Evolutionary conservation across 2,797 vertebrate genomes (phyloP).

Genomic region (Pristis pectinata): DNA sequence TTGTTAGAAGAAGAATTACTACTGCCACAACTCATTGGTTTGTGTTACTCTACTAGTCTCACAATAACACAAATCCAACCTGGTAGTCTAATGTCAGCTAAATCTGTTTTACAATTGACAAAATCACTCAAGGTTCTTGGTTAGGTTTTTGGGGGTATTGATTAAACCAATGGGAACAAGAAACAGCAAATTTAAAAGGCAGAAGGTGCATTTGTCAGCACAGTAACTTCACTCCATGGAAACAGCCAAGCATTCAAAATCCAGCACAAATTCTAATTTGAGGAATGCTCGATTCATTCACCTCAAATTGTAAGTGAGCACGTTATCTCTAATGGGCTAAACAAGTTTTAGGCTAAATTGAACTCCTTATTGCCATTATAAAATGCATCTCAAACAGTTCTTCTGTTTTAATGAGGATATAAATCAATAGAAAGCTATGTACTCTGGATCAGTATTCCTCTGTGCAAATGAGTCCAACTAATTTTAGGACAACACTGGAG

Average conservation of each 20-base stretch:
- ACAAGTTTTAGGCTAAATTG: neutral
- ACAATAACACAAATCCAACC: too few species aligned
- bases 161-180: neutral
- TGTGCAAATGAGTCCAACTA: too few species aligned
- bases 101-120: neutral
- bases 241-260: neutral
- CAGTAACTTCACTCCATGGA: constrained; percentile 59
- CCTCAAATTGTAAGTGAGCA: neutral
- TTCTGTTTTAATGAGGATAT: neutral
- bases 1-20: neutral
- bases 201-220: constrained; percentile 48
- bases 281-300: neutral
- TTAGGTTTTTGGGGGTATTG: neutral
- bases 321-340: neutral
- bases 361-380: neutral
- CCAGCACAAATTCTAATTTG: neutral
- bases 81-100: neutral
- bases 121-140: neutral
- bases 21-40: neutral
- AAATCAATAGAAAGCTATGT: neutral
- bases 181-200: constrained; percentile 43
- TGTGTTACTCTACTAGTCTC: neutral
- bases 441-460: too few species aligned
- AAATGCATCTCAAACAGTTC: neutral
- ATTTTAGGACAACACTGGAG: neutral